Conservation (phyloP, 2,888 invertebrate species). For the Phyllotreta striolata region DNA sequence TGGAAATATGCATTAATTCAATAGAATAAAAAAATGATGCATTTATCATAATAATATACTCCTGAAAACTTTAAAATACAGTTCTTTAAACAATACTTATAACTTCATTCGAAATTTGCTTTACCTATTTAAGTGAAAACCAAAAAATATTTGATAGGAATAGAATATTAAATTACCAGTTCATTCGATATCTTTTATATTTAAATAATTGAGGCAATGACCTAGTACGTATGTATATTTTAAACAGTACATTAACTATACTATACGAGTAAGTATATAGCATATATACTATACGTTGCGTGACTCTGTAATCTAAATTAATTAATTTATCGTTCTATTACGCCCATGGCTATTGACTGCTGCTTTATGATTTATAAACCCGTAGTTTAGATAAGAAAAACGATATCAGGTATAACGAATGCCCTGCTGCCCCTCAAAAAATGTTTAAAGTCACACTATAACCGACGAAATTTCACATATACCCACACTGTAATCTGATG, state of each 20-base stretch:
- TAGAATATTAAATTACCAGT: no score
- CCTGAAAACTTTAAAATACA: no score
- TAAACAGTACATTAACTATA: conserved; percentile 2
- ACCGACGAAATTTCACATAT: conserved; percentile 39
- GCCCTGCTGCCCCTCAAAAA: conserved; percentile 21
- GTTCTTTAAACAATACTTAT: no score
- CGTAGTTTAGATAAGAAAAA: conserved; percentile 28
- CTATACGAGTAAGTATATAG: background rate
- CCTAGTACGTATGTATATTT: background rate
- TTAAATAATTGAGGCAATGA: conserved; percentile 10
- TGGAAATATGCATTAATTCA: no score
- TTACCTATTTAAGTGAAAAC: no score
- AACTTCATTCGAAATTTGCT: no score
- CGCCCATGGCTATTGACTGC: conserved; percentile 35
- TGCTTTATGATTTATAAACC: conserved; percentile 35
- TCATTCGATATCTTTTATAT: background rate
- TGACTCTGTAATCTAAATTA: conserved; percentile 32
- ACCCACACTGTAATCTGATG: conserved; percentile 38
- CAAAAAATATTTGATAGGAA: no score
- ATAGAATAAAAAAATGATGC: no score
- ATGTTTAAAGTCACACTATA: conserved; percentile 40
- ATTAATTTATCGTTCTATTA: conserved; percentile 39
- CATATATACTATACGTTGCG: conserved; percentile 19
- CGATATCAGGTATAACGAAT: conserved; percentile 23
- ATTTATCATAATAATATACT: no score